Evolutionary conservation across 2,888 invertebrate genomes (phyloP).

Genomic region (Torymus aiolomorphi): DNA sequence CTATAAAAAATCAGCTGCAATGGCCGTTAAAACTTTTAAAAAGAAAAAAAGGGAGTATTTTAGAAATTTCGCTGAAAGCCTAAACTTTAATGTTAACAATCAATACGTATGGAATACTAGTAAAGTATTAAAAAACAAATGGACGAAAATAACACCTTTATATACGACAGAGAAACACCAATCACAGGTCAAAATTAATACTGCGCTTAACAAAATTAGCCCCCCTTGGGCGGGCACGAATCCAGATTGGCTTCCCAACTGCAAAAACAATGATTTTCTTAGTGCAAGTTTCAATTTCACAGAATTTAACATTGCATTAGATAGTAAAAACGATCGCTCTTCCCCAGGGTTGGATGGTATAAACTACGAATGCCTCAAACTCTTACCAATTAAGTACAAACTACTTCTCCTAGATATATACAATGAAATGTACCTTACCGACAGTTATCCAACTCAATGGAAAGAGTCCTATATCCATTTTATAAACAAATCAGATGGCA

Average conservation of each 20-base stretch:
- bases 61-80: not conserved
- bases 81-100: not conserved
- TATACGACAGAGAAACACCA: not conserved
- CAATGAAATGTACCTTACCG: not conserved
- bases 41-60: not conserved
- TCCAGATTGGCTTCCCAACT: not conserved
- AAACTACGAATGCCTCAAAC: not conserved
- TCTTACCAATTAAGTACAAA: not conserved
- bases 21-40: not conserved
- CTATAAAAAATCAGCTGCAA: not conserved
- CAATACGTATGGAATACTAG: not conserved
- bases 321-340: not conserved
- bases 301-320: not conserved
- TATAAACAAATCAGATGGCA: not conserved
- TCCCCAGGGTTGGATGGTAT: not conserved
- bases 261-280: not conserved
- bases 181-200: not conserved
- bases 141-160: too few species aligned
- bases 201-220: not conserved
- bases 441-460: not conserved
- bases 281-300: not conserved
- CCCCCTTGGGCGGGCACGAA: not conserved
- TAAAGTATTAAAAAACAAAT: not conserved
- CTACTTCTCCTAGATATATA: not conserved
- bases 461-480: not conserved